Evolutionary conservation across 1,140 invertebrate genomes (phyloP).

Genomic region (Psilanteris sp.): DNA sequence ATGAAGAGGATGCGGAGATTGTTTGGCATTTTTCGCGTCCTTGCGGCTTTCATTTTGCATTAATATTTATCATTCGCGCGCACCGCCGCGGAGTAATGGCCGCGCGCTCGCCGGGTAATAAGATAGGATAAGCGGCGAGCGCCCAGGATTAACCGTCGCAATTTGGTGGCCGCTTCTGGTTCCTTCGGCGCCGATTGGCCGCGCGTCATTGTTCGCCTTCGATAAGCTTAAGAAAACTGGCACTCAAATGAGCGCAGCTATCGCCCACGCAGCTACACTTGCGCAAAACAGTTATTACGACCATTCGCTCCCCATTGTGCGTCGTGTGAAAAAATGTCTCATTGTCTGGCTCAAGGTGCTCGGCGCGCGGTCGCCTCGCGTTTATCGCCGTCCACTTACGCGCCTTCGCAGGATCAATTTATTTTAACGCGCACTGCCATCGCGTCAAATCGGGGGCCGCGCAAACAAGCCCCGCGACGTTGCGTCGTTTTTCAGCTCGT

Average conservation of each 20-base stretch:
- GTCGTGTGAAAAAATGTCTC: slow-evolving; percentile 45
- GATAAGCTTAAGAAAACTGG: slow-evolving; percentile 42
- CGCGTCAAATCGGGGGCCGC: slow-evolving; percentile 8
- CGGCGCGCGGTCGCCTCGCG: background rate
- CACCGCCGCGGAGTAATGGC: no score
- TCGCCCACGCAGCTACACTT: slow-evolving; percentile 45
- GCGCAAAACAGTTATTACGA: slow-evolving; percentile 46
- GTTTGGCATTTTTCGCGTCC: background rate
- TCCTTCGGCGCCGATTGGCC: no score
- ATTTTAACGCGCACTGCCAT: slow-evolving; percentile 20
- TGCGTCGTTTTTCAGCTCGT: slow-evolving; percentile 10
- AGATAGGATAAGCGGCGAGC: no score
- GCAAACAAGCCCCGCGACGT: background rate
- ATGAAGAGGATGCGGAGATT: slow-evolving; percentile 1
- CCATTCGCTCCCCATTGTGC: slow-evolving; percentile 27
- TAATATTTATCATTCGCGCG: no score
- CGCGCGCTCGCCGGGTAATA: no score
- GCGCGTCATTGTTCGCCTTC: slow-evolving; percentile 45
- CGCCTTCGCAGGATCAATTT: slow-evolving; percentile 32
- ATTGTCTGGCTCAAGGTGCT: slow-evolving; percentile 34
- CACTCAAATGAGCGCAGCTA: slow-evolving; percentile 25
- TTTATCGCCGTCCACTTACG: slow-evolving; percentile 20
- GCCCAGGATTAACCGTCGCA: no score
- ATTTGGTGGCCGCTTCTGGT: no score
- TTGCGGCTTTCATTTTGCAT: background rate